These are phyloP conservation scores for Cryptoprocta ferox DNA, from an alignment of 2,797 vertebrate genomes.

Conservation along the genomic window DNA sequence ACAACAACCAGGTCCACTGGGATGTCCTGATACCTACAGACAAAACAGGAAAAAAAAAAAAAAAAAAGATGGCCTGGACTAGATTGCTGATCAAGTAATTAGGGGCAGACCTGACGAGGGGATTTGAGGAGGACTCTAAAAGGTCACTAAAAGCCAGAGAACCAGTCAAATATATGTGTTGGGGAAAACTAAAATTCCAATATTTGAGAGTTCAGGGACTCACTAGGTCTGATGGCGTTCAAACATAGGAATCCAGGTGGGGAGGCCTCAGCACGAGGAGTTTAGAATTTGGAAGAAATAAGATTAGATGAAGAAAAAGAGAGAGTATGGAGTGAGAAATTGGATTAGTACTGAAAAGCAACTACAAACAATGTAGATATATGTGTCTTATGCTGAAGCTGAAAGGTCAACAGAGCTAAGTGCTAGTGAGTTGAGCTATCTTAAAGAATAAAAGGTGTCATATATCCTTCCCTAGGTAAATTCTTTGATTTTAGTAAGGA, in stretches of 20 bases:
- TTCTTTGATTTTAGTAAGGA: constrained; percentile 2
- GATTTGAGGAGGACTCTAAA: neutral
- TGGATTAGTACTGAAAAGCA: neutral
- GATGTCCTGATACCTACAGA: neutral
- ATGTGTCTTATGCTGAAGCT: constrained; percentile 3
- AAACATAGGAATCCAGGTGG: neutral
- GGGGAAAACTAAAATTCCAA: neutral
- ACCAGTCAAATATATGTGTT: neutral
- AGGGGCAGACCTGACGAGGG: neutral
- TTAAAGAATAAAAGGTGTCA: neutral
- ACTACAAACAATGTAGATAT: neutral
- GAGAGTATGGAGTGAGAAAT: neutral
- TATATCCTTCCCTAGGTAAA: neutral
- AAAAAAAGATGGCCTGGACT: neutral
- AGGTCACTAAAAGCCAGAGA: neutral
- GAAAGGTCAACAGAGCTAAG: neutral
- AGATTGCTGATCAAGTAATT: constrained; percentile 6
- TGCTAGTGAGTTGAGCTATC: neutral
- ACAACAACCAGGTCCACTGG: neutral
- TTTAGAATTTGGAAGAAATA: constrained; percentile 5
- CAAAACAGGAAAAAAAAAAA: neutral
- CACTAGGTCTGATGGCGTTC: neutral
- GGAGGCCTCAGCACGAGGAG: neutral
- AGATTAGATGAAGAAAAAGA: neutral
- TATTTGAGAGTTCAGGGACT: neutral